Conservation (phyloP, 2,888 invertebrate genomes). For the Xylophagus ater region DNA sequence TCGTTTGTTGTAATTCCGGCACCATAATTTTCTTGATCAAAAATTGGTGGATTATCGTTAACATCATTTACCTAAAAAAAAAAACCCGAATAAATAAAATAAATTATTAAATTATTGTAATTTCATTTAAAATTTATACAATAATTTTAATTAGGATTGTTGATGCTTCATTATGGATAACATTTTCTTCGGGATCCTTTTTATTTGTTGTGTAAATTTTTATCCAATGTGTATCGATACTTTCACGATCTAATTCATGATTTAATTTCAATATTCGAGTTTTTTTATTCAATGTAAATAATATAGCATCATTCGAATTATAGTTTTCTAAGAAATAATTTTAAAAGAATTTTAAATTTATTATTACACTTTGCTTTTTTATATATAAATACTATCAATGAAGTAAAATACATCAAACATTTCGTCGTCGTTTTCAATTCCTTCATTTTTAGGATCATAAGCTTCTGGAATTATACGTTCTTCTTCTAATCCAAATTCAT, state of each 20-base stretch:
- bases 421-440: constrained; percentile 31
- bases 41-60: constrained; percentile 47
- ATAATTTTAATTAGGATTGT: constrained; percentile 39
- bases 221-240: constrained; percentile 34
- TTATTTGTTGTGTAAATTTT: constrained; percentile 43
- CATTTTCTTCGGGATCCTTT: constrained; percentile 23
- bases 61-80: constrained; percentile 46
- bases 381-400: constrained; percentile 43
- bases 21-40: constrained; percentile 40
- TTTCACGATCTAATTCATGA: constrained; percentile 40
- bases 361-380: constrained; percentile 3
- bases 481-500: constrained; percentile 37
- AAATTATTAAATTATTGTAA: not conserved
- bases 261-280: constrained; percentile 36
- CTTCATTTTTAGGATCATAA: constrained; percentile 41
- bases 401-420: constrained; percentile 40
- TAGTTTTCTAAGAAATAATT: constrained; percentile 18
- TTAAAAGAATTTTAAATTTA: no score
- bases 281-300: constrained; percentile 30
- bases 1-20: constrained; percentile 44
- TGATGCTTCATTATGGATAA: constrained; percentile 27
- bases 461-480: constrained; percentile 34
- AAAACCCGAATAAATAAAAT: not conserved
- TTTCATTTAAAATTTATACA: constrained; percentile 27
- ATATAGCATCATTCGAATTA: constrained; percentile 17